Percentiles rank a stretch among this genome's conserved stretches.
Conservation (phyloP, 2,797 vertebrate species). For the Mionectes olivaceus region DNA sequence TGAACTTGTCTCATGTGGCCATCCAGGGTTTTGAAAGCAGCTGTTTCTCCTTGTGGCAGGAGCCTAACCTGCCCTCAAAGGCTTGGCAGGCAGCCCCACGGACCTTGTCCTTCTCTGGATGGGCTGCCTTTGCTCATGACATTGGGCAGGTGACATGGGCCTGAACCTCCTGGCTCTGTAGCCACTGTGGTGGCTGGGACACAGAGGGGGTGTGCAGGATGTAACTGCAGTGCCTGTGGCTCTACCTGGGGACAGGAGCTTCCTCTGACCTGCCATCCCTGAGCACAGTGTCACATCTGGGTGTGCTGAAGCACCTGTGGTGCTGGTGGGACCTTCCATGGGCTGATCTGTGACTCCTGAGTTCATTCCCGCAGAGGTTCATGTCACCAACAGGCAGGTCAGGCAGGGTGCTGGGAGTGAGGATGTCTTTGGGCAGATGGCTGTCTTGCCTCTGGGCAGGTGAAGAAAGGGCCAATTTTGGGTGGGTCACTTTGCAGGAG, state of each 20-base stretch:
- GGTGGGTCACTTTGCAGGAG: background rate
- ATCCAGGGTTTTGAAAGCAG: background rate
- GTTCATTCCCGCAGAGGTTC: background rate
- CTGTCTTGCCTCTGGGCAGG: background rate
- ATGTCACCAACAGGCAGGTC: background rate
- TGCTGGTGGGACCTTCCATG: background rate
- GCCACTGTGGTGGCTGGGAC: background rate
- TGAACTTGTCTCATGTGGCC: background rate
- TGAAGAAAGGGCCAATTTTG: background rate
- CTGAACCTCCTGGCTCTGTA: background rate
- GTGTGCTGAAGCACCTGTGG: background rate
- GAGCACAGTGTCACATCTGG: background rate
- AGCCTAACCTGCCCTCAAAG: background rate
- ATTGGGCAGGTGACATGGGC: background rate
- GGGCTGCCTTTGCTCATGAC: background rate
- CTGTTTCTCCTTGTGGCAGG: background rate
- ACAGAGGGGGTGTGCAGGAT: fast-evolving
- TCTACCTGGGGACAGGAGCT: background rate
- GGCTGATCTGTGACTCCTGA: background rate
- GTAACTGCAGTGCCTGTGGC: background rate
- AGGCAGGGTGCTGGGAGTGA: background rate
- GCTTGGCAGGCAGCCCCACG: background rate
- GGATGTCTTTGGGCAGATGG: background rate
- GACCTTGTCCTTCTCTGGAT: background rate
- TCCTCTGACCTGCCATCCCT: fast-evolving